Evolutionary conservation across 2,888 invertebrate genomes (phyloP).

Genomic region (Pegoplata infirma): DNA sequence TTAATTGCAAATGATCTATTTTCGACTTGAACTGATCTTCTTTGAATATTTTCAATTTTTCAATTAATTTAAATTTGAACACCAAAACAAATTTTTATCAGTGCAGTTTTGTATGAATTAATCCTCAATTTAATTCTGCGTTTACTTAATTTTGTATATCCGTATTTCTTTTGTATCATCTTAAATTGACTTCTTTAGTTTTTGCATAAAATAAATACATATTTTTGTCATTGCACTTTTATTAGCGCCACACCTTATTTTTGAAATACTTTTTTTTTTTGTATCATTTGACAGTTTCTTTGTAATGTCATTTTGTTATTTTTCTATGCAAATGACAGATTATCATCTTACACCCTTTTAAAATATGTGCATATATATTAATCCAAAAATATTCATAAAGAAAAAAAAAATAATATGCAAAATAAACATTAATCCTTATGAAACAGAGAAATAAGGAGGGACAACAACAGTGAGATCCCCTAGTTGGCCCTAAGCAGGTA

Average conservation of each 20-base stretch:
- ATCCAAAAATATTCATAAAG: slow-evolving; percentile 9
- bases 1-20: too few relatives aligned
- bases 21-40: too few relatives aligned
- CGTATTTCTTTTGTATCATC: background rate
- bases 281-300: slow-evolving; percentile 51
- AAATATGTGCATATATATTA: slow-evolving; percentile 6
- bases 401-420: slow-evolving; percentile 5
- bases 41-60: too few relatives aligned
- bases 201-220: background rate
- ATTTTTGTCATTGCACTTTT: slow-evolving; percentile 15
- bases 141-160: background rate
- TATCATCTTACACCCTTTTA: slow-evolving; percentile 35
- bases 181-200: slow-evolving; percentile 25
- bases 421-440: slow-evolving; percentile 15
- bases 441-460: background rate
- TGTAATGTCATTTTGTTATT: slow-evolving; percentile 1
- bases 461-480: too few relatives aligned
- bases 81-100: too few relatives aligned
- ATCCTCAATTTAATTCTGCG: too few relatives aligned
- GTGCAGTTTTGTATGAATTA: too few relatives aligned
- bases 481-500: too few relatives aligned
- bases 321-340: slow-evolving; percentile 43
- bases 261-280: background rate
- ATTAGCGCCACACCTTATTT: slow-evolving; percentile 56
- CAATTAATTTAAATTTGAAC: too few relatives aligned